Base-by-base conservation (phyloP, 2,888 invertebrate genomes). In the Yponomeuta plumbellus region DNA sequence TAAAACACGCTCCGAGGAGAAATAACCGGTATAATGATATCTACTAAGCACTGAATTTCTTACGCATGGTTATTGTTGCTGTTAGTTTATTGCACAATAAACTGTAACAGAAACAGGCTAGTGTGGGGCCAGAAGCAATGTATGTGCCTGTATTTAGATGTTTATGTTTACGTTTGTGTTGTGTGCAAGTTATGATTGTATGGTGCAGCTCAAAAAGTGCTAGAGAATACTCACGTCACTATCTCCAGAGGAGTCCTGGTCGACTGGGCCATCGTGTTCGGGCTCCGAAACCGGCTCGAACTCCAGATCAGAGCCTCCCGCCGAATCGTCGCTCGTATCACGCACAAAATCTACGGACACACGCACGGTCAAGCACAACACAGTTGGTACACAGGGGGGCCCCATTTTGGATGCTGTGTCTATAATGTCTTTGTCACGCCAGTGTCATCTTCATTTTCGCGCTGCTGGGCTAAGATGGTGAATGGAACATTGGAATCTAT, bases 251-350 rank as follows among this genome's bases (percentile, higher is more conserved):
- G 92, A 88, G 70, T 86, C 86, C 17, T 76, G 82, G 40, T 77
- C 75, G 44, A 85, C 68, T 11, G 80, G 82, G 5, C 77, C 84
- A 61, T 82, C 79, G 67, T 84, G 84, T 61, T 92, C 93, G 6
- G 87, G 79, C 67, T 85, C 85, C 58, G 92, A 92, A 44, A 85
- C 92, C 6, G 94, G 92, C 75, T 92, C 92, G 78, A 85, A 92
- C 78, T 92, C 91, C 61, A 84, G 70, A 26, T 76, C 78, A 65
- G 80, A 77, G 22, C 77, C 76, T 63, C 77, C 82, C 71, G 75
- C 78, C 68, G 77, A 76, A 68, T 88, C 89, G 81, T 92, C 92
- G 77, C 86, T 91, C 71, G 92, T 91, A 81, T 93, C 92, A 70
- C 88, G 85, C 74, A 87, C 92, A 80, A 81, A 76, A 89, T 92